phyloP scores from a whole-genome alignment of 2,113 vertebrate species.

The Melanerpes formicivorus region DNA sequence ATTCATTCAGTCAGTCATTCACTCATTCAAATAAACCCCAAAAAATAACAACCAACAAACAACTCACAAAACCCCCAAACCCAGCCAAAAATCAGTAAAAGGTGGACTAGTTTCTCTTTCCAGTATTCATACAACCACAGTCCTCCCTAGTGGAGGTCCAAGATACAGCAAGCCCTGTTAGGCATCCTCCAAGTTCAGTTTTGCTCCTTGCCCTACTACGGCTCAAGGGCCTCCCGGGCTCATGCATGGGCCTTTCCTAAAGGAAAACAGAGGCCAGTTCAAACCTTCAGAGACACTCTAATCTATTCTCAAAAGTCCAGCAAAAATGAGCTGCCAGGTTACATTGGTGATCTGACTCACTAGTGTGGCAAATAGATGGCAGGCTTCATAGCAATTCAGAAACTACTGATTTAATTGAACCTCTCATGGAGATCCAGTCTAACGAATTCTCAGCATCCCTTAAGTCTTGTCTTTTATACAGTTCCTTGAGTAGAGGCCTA shows the following conservation, averaged over 20 bases:
- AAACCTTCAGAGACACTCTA: background rate
- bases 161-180: constrained; percentile 33
- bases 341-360: background rate
- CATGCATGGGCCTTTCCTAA: background rate
- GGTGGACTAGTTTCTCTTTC: background rate
- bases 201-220: background rate
- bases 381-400: background rate
- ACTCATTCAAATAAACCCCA: background rate
- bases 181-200: background rate
- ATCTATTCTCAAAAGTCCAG: background rate
- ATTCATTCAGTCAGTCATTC: background rate
- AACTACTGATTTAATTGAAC: background rate
- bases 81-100: background rate
- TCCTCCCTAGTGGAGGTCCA: constrained; percentile 67
- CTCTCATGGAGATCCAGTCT: background rate
- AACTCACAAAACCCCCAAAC: background rate
- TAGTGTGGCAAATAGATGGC: background rate
- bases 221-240: background rate
- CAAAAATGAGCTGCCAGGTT: background rate
- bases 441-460: background rate
- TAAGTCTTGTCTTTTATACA: background rate
- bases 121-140: constrained; percentile 62
- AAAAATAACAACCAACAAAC: no score
- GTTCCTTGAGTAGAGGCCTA: background rate
- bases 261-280: constrained; percentile 10